Conservation (phyloP, 1,140 invertebrate genomes). For the Formica exsecta region DNA sequence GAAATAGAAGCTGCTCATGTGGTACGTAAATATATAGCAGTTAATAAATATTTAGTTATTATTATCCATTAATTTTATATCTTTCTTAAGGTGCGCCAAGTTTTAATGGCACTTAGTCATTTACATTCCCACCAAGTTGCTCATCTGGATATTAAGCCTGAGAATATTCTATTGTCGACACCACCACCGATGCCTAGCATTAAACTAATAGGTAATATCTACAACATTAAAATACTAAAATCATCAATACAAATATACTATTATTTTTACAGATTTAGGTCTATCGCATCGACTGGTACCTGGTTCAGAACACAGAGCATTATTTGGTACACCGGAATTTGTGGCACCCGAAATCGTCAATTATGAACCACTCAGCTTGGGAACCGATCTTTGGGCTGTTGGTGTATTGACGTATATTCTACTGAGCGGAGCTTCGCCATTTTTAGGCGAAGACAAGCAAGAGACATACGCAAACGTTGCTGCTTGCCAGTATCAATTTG, state of each 20-base stretch:
- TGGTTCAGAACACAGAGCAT: constrained; percentile 86
- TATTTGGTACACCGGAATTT: constrained; percentile 89
- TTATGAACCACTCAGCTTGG: constrained; percentile 90
- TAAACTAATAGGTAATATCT: constrained; percentile 86
- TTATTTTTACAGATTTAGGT: constrained; percentile 88
- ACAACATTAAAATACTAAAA: neutral
- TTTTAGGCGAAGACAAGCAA: constrained; percentile 90
- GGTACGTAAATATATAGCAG: constrained; percentile 65
- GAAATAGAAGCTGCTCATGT: constrained; percentile 90
- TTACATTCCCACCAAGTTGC: constrained; percentile 90
- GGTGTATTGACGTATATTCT: constrained; percentile 91
- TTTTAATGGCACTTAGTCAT: constrained; percentile 89
- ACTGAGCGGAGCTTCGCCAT: constrained; percentile 89
- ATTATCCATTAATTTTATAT: constrained; percentile 4
- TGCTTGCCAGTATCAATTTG: constrained; percentile 89
- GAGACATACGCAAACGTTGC: constrained; percentile 90
- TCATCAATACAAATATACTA: neutral
- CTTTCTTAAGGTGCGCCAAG: constrained; percentile 87
- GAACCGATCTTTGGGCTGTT: constrained; percentile 91
- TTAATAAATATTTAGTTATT: neutral
- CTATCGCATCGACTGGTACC: constrained; percentile 88
- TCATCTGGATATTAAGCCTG: constrained; percentile 91
- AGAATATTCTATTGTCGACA: constrained; percentile 89
- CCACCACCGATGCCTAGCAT: constrained; percentile 87
- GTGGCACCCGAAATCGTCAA: constrained; percentile 90